A percentile compares a stretch with the other conserved stretches of the same genome.
Conservation (phyloP, 2,797 vertebrate genomes). For the Crocodylus rhombifer region DNA sequence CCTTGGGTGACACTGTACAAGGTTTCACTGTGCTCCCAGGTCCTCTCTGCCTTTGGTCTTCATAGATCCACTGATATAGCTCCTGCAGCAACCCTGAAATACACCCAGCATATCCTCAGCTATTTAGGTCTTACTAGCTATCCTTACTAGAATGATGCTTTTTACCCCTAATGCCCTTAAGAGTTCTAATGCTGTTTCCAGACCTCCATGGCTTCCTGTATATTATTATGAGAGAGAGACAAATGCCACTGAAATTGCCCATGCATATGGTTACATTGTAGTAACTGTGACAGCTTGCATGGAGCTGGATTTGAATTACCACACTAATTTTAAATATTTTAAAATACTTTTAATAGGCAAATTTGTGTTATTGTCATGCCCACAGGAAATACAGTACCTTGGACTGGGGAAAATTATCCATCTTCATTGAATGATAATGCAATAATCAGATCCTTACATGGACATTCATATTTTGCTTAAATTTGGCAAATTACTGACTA, state of each 20-base stretch:
- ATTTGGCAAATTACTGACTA: background rate
- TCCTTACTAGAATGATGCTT: too few relatives aligned
- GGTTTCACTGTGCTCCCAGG: background rate
- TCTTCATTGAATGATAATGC: background rate
- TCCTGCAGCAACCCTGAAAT: background rate
- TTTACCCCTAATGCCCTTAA: too few relatives aligned
- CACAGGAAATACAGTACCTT: background rate
- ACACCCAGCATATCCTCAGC: background rate
- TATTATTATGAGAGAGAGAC: background rate
- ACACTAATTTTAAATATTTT: background rate
- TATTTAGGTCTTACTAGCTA: background rate
- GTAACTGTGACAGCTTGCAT: background rate
- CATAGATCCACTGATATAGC: rapidly evolving
- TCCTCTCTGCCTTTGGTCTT: background rate
- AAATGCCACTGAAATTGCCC: background rate
- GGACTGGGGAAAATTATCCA: background rate
- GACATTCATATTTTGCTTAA: background rate
- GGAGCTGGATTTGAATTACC: background rate
- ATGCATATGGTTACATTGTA: background rate
- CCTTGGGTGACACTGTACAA: background rate
- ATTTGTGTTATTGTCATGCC: background rate
- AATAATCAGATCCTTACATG: background rate
- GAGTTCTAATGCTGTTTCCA: background rate
- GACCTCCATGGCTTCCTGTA: background rate
- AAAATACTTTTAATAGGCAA: background rate